These are phyloP conservation scores for Drusus annulatus DNA, from an alignment of 1,140 invertebrate species.

Conservation along the genomic window DNA sequence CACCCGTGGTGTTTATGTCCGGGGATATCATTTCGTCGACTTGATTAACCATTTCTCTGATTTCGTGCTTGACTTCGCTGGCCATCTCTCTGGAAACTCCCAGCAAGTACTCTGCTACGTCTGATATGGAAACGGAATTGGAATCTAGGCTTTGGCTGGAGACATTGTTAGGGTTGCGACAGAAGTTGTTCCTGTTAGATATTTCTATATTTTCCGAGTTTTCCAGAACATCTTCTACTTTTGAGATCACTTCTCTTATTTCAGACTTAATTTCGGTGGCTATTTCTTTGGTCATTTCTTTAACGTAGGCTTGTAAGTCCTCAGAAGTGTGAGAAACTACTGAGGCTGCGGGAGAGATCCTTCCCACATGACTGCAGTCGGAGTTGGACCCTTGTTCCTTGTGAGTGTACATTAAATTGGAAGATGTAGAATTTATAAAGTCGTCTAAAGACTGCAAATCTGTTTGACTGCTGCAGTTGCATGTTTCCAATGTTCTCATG, in stretches of 20 bases:
- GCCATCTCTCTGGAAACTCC: slow-evolving; percentile 85
- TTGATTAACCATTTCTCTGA: slow-evolving; percentile 79
- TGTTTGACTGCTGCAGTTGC: slow-evolving; percentile 81
- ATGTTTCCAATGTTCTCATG: slow-evolving; percentile 68
- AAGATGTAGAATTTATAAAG: slow-evolving; percentile 68
- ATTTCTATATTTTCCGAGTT: slow-evolving; percentile 73
- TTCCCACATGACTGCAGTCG: slow-evolving; percentile 73
- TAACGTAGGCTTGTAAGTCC: slow-evolving; percentile 80
- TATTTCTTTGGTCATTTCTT: slow-evolving; percentile 83
- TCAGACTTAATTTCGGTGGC: slow-evolving; percentile 87
- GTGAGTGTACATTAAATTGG: slow-evolving; percentile 68
- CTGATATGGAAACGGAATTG: slow-evolving; percentile 80
- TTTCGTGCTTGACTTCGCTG: slow-evolving; percentile 84
- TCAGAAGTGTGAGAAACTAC: slow-evolving; percentile 75
- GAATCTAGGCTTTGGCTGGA: slow-evolving; percentile 68
- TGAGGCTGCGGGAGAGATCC: slow-evolving; percentile 74
- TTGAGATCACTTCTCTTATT: slow-evolving; percentile 83
- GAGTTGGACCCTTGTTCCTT: slow-evolving; percentile 66
- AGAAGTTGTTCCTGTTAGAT: slow-evolving; percentile 67
- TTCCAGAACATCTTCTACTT: slow-evolving; percentile 82
- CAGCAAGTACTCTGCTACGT: slow-evolving; percentile 83
- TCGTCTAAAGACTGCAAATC: slow-evolving; percentile 77
- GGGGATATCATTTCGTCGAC: slow-evolving; percentile 81
- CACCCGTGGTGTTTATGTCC: slow-evolving; percentile 61
- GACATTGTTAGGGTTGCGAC: slow-evolving; percentile 59